phyloP scores from a whole-genome alignment of 2,888 invertebrate genomes.

The Drosophila histrio region DNA sequence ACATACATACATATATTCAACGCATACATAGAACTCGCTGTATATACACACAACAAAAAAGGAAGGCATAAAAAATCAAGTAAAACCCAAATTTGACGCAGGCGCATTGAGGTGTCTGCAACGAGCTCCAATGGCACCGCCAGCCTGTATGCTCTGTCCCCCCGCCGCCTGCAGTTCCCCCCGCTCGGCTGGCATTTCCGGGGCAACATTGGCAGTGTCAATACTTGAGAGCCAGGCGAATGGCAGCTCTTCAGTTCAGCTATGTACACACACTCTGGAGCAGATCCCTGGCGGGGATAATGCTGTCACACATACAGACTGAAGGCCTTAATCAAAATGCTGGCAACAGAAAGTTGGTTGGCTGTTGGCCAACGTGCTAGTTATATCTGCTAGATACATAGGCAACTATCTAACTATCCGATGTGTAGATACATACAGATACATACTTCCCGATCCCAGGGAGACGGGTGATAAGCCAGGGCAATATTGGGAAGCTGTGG shows the following conservation, averaged over 20 bases:
- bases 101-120: slow-evolving; percentile 57
- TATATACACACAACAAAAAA: slow-evolving; percentile 35
- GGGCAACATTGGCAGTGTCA: slow-evolving; percentile 50
- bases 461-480: slow-evolving; percentile 46
- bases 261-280: slow-evolving; percentile 35
- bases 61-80: slow-evolving; percentile 33
- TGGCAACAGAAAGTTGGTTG: slow-evolving; percentile 59
- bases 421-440: not conserved
- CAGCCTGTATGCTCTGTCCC: slow-evolving; percentile 39
- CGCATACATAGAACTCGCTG: not conserved
- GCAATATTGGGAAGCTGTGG: not conserved
- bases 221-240: slow-evolving; percentile 76
- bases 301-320: slow-evolving; percentile 38
- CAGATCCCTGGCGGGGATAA: slow-evolving; percentile 59
- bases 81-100: slow-evolving; percentile 71
- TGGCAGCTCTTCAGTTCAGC: slow-evolving; percentile 65
- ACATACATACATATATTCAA: not conserved
- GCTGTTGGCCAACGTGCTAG: slow-evolving; percentile 43
- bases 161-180: not conserved
- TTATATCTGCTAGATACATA: slow-evolving; percentile 1
- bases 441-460: not conserved
- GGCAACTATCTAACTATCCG: not conserved
- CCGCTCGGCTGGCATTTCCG: slow-evolving; percentile 13
- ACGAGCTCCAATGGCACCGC: slow-evolving; percentile 71
- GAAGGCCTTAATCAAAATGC: slow-evolving; percentile 55